phyloP scores from a whole-genome alignment of 2,797 vertebrate genomes.

The Neostethus bicornis region DNA sequence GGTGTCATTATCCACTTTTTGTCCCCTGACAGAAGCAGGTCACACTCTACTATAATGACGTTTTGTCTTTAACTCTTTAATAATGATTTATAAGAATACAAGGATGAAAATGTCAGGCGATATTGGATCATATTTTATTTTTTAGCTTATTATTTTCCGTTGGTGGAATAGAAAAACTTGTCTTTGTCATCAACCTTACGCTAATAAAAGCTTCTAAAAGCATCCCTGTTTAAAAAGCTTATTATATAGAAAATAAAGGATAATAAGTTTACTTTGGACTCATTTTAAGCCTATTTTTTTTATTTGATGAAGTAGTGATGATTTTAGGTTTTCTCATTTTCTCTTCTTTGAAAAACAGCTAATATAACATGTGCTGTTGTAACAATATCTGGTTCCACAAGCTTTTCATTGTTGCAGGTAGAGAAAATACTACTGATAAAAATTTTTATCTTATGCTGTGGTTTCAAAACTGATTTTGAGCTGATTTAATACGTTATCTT shows the following conservation, averaged over 20 bases:
- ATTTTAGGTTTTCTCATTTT: constrained; percentile 12
- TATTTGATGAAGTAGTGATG: neutral
- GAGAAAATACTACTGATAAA: no score
- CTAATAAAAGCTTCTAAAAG: neutral
- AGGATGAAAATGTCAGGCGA: no score
- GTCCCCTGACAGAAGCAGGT: constrained; percentile 3
- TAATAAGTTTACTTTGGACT: neutral
- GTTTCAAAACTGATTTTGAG: no score
- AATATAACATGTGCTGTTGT: neutral
- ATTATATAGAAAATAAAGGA: neutral
- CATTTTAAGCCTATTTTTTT: neutral
- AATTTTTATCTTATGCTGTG: no score
- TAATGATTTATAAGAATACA: no score
- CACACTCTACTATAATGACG: neutral
- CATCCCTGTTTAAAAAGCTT: neutral
- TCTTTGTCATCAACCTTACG: neutral
- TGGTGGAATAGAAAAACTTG: neutral
- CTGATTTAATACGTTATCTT: no score
- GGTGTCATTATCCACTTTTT: constrained; percentile 27
- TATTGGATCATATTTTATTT: no score
- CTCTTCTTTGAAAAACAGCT: neutral
- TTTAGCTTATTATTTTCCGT: no score
- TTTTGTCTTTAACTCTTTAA: neutral
- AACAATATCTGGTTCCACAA: constrained; percentile 3
- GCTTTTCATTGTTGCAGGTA: neutral